Evolutionary conservation across 2,888 invertebrate species (phyloP), one percentile per base, ranked within the genome.

Genomic region (Platycheirus rosarum): DNA sequence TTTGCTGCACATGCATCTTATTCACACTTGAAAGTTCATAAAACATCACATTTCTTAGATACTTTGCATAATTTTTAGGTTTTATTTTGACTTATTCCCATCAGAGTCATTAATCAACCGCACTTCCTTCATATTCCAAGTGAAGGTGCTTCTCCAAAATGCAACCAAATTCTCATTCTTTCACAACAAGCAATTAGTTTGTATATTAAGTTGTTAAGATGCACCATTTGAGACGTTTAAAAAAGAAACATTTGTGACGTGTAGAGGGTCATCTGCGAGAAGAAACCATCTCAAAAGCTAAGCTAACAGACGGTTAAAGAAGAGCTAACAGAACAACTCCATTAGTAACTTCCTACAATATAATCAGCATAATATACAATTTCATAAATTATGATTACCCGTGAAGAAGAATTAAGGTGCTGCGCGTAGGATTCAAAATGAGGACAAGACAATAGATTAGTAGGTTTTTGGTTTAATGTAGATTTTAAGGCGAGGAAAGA

Each of bases 361-460:
- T 60, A 60, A 60, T 60, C 23, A 60, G 16, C 26, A 29, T 37
- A 37, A 37, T 40, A 40, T 23, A 5, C 7, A 14, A 57, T 57
- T 57, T 57, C 23, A 40, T 57, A 40, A 40, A 42, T 60, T 42
- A 42, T 42, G 29, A 42, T 29, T 60, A 42, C n/a, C n/a, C n/a
- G n/a, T n/a, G n/a, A n/a, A n/a, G n/a, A n/a, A n/a, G n/a, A n/a
- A n/a, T n/a, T n/a, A n/a, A n/a, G n/a, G n/a, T n/a, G n/a, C n/a
- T n/a, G n/a, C n/a, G n/a, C n/a, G n/a, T n/a, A n/a, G n/a, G n/a
- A n/a, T n/a, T n/a, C n/a, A n/a, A n/a, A n/a, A n/a, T n/a, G n/a
- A n/a, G n/a, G n/a, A n/a, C n/a, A n/a, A n/a, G n/a, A n/a, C n/a
- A n/a, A n/a, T n/a, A n/a, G n/a, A n/a, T n/a, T n/a, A n/a, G n/a